Base-by-base conservation (phyloP, 2,113 vertebrate genomes). In the Danionella cerebrum region DNA sequence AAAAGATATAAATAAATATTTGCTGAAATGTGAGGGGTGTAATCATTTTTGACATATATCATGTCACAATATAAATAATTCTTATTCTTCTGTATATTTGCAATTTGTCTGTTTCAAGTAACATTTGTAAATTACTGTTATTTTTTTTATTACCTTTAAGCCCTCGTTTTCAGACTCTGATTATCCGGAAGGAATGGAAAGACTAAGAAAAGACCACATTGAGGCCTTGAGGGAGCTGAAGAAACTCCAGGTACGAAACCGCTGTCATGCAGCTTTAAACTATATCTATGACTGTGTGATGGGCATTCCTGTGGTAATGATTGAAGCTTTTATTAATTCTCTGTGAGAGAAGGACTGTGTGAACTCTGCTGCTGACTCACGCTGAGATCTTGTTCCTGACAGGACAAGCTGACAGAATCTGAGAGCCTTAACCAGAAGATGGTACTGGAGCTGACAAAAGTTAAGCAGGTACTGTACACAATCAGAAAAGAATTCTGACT, bases 171-270 rank as follows among this genome's bases (percentile, higher is more conserved):
- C 80, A 29, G 89, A 88, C 78, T 85, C 84, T 14, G 83, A 84
- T 73, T 89, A 92, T 72, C 76, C 77, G 59, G 84, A 90, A 63
- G 90, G 92, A 36, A 71, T 91, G 80, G 92, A 92, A 75, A 77
- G 69, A 60, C 81, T 96, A 67, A 90, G 83, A 76, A 86, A 76
- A 75, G 91, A 95, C 66, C 90, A 89, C 80, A 87, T 89, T 51
- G 86, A 92, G 47, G 90, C 91, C 67, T 83, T 95, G 70, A 86
- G 83, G 78, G 87, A 94, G 83, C 87, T 93, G 0, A 83, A 83
- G 74, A 79, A 77, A 78, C 83, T 95, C 54, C 94, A 95, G 95
- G 95, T 96, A 82, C 31, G 94, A 94, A 96, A 82, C 31, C 50
- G 6, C 7, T 16, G 25, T 65, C 18, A 21, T 13, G 58, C n/a